Evolutionary conservation across 2,888 invertebrate genomes (phyloP).

Genomic region (Ptilodon capucinus): DNA sequence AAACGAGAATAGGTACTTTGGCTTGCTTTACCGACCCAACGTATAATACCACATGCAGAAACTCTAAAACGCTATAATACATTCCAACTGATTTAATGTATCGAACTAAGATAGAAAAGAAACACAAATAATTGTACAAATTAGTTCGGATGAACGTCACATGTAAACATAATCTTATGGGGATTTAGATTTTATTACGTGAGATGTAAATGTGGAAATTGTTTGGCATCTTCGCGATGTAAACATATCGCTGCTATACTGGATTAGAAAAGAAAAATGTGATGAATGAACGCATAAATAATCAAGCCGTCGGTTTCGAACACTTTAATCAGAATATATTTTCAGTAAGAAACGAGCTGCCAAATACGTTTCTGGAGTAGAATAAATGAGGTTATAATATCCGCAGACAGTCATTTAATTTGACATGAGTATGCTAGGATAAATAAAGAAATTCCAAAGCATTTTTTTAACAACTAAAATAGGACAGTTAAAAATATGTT

Average conservation of each 20-base stretch:
- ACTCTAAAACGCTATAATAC: too few relatives aligned
- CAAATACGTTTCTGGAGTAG: conserved; percentile 6
- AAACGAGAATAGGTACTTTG: neutral
- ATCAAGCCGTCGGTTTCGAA: conserved; percentile 44
- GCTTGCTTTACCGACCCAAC: too few relatives aligned
- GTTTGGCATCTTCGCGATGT: conserved; percentile 24
- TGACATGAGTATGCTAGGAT: too few relatives aligned
- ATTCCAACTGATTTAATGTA: conserved; percentile 29
- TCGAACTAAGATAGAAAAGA: conserved; percentile 28
- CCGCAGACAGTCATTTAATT: neutral
- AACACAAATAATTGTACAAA: conserved; percentile 36
- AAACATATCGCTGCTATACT: conserved; percentile 35
- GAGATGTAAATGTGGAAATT: conserved; percentile 28
- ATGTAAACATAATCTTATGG: conserved; percentile 12
- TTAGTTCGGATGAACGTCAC: conserved; percentile 19
- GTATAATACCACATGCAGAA: too few relatives aligned
- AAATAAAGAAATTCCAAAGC: too few relatives aligned
- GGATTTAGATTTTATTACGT: conserved; percentile 31
- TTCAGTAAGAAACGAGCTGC: conserved; percentile 20
- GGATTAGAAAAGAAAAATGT: conserved; percentile 49
- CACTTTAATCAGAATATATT: conserved; percentile 55
- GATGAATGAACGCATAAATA: conserved; percentile 65
- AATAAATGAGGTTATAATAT: conserved; percentile 25
- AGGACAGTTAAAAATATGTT: too few relatives aligned
- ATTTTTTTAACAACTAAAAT: too few relatives aligned